A percentile compares a stretch with the other conserved stretches of the same genome.
These are phyloP conservation scores for Prionace glauca DNA, from an alignment of 2,797 vertebrate genomes.

Conservation along the genomic window DNA sequence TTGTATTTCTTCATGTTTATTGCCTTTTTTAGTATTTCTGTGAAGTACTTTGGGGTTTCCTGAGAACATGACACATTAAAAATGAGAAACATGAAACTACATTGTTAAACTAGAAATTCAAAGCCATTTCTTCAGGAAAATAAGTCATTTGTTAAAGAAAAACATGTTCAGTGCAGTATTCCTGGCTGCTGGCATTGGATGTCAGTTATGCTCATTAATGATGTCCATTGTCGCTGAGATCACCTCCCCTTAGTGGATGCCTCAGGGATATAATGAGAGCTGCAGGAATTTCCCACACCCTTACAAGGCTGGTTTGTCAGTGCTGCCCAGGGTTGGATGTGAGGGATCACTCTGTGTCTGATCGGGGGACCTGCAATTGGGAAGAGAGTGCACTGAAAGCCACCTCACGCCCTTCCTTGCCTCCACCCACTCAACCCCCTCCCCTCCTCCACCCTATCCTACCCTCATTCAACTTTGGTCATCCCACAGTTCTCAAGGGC, in stretches of 20 bases:
- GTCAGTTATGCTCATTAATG: neutral
- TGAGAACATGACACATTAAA: neutral
- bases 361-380: neutral
- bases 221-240: neutral
- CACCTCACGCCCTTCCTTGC: no score
- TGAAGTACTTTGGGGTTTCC: no score
- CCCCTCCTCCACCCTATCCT: neutral
- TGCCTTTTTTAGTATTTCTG: no score
- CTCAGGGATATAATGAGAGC: neutral
- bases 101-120: neutral
- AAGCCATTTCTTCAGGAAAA: neutral
- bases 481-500: neutral
- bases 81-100: neutral
- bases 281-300: neutral
- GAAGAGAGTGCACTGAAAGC: neutral
- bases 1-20: no score
- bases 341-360: neutral
- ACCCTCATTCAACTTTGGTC: neutral
- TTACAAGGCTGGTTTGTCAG: neutral
- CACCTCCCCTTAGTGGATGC: neutral
- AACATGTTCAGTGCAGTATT: no score
- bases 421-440: no score
- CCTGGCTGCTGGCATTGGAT: neutral
- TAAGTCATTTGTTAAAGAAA: neutral
- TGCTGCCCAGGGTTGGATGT: neutral